Base-by-base conservation (phyloP, 2,113 vertebrate genomes). In the Corydoras sp. region DNA sequence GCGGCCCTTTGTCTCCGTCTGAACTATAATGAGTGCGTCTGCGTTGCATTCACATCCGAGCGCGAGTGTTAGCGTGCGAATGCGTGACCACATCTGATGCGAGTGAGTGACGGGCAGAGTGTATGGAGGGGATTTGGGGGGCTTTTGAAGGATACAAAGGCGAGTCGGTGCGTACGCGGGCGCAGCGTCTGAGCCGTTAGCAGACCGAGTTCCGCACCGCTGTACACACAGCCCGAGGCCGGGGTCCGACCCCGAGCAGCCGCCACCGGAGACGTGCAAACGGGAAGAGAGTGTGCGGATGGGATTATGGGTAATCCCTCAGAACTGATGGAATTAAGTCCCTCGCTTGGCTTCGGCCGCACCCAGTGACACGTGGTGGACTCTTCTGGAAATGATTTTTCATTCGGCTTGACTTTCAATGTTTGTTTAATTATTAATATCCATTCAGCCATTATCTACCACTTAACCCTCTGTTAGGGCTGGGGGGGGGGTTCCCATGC, bases 271-370 rank as follows among this genome's bases (percentile, higher is more conserved):
- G 75, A 65, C 51, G 51, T 9, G 50, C 30, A 72, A 71, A 18
- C 18, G 8, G 43, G 32, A 72, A 43, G 50, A 72, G 32, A 75
- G 69, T 31, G 71, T 65, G 58, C 58, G 68, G 62, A 78, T 71
- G 66, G 64, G 49, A 74, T 78, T 72, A 76, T 7, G 35, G 14
- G 6, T 71, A 68, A 71, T 71, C 63, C 63, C n/a, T 76, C 18
- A 68, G 58, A 68, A 68, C 9, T 78, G 66, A 78, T 71, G 71
- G 65, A 54, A 74, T 78, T 76, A 76, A 72, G 63, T 62, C 32
- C 63, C 30, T 71, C 18, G 18, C 51, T 67, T 11, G 13, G 43
- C 29, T 65, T 70, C n/a, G 29, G 15, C 31, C 31, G 43, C 5
- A 10, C 56, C 59, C 29, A 4, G 54, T 59, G 55, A 51, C 9